Percentiles rank a stretch among this genome's conserved stretches.
These are phyloP conservation scores for Neocloeon triangulifer DNA, from an alignment of 1,140 invertebrate species.

Conservation along the genomic window DNA sequence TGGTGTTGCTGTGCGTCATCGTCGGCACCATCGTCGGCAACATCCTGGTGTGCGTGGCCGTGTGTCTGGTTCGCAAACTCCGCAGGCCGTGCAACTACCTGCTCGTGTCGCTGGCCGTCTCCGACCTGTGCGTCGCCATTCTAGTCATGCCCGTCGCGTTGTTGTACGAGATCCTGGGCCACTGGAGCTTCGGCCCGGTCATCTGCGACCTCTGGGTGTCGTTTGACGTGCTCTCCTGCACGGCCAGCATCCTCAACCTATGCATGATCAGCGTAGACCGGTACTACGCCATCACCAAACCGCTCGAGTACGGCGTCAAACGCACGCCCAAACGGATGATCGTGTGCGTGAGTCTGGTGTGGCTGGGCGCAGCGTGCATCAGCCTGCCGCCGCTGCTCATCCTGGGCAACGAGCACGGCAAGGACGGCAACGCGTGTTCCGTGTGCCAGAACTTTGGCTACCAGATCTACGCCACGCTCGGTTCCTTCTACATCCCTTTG, in stretches of 20 bases:
- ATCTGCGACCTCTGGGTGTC: constrained; percentile 71
- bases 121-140: constrained; percentile 58
- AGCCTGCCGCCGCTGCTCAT: constrained; percentile 70
- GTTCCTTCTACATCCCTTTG: constrained; percentile 74
- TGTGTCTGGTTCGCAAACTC: constrained; percentile 67
- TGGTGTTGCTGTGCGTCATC: constrained; percentile 50
- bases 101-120: constrained; percentile 75
- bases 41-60: constrained; percentile 61
- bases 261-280: constrained; percentile 76
- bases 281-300: constrained; percentile 79
- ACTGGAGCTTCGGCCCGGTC: constrained; percentile 61
- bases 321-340: constrained; percentile 65
- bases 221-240: constrained; percentile 61
- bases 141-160: constrained; percentile 71
- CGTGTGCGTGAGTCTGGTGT: constrained; percentile 65
- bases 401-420: constrained; percentile 62
- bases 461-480: constrained; percentile 74
- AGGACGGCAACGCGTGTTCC: constrained; percentile 38
- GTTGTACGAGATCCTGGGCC: constrained; percentile 55
- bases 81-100: constrained; percentile 66
- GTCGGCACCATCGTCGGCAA: constrained; percentile 69
- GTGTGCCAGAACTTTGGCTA: constrained; percentile 74
- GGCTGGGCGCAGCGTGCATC: constrained; percentile 72
- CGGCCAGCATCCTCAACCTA: constrained; percentile 76
- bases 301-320: constrained; percentile 70